Percentiles rank a stretch among this genome's conserved stretches.
Conservation (phyloP, 2,113 vertebrate species). For the Baryphthengus martii region DNA sequence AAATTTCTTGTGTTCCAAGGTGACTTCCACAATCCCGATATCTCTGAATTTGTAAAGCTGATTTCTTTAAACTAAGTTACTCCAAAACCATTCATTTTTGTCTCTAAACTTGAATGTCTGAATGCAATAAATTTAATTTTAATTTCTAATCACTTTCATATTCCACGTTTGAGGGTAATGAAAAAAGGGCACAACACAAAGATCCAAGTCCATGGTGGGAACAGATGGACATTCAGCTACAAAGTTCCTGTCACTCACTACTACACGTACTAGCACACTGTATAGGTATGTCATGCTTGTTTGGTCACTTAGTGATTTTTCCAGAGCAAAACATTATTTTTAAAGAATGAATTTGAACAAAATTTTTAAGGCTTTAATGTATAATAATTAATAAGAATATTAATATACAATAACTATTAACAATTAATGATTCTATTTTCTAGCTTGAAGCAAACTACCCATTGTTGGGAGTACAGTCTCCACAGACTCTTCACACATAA, state of each 20-base stretch:
- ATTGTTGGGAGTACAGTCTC: not conserved
- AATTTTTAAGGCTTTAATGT: not conserved
- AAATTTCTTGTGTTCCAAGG: not conserved
- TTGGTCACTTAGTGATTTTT: not conserved
- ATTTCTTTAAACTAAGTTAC: not conserved
- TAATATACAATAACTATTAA: not conserved
- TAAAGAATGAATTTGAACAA: not conserved
- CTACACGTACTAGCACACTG: not conserved
- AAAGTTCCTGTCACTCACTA: not conserved
- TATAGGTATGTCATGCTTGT: too few species aligned
- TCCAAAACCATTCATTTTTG: not conserved
- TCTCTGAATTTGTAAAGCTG: not conserved
- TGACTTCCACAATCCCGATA: not conserved
- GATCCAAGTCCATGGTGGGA: not conserved
- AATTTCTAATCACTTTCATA: not conserved
- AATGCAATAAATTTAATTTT: not conserved
- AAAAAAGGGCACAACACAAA: not conserved
- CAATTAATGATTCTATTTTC: not conserved
- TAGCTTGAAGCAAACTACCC: not conserved
- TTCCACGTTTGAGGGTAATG: not conserved
- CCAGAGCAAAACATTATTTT: not conserved
- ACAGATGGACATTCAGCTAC: not conserved
- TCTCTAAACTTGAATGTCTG: not conserved
- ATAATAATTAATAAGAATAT: not conserved
- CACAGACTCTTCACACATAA: fast-evolving